A percentile compares a stretch with the other conserved stretches of the same genome.
Evolutionary conservation across 2,888 invertebrate species (phyloP).

Genomic region (Pherbina coryleti): DNA sequence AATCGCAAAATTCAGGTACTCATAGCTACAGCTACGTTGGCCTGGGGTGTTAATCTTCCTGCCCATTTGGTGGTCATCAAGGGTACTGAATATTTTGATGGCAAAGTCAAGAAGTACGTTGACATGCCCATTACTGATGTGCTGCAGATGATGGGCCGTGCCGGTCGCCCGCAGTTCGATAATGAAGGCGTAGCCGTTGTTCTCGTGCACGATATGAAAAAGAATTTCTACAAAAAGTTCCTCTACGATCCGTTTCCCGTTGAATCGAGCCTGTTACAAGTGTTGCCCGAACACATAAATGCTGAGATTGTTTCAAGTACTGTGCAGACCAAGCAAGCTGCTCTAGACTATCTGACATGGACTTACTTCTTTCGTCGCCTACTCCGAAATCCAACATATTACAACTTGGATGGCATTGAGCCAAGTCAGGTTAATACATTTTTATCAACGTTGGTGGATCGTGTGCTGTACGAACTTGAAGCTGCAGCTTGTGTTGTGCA

Average conservation of each 20-base stretch:
- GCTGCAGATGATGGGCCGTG: constrained; percentile 99
- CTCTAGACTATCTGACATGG: constrained; percentile 97
- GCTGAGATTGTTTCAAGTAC: constrained; percentile 97
- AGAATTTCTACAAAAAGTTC: constrained; percentile 99
- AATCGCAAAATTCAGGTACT: constrained; percentile 96
- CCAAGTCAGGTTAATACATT: constrained; percentile 79
- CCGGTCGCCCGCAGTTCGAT: constrained; percentile 97
- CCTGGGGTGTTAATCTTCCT: constrained; percentile 99
- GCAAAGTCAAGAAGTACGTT: constrained; percentile 94
- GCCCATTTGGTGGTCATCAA: constrained; percentile 98
- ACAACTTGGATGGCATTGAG: constrained; percentile 82
- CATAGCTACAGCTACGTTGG: constrained; percentile 96
- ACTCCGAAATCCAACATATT: constrained; percentile 92
- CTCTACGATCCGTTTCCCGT: constrained; percentile 99
- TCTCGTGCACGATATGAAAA: constrained; percentile 95
- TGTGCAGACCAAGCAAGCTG: constrained; percentile 90
- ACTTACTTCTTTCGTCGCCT: constrained; percentile 97
- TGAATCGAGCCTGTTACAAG: constrained; percentile 92
- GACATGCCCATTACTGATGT: constrained; percentile 99
- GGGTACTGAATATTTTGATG: constrained; percentile 99
- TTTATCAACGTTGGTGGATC: constrained; percentile 85
- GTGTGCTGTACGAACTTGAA: constrained; percentile 79
- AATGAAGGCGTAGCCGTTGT: constrained; percentile 90
- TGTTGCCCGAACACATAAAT: constrained; percentile 96
- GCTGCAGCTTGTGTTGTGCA: constrained; percentile 85